Percentiles rank a stretch among this genome's conserved stretches.
phyloP scores from a whole-genome alignment of 2,888 invertebrate species.

The Phalera bucephala region DNA sequence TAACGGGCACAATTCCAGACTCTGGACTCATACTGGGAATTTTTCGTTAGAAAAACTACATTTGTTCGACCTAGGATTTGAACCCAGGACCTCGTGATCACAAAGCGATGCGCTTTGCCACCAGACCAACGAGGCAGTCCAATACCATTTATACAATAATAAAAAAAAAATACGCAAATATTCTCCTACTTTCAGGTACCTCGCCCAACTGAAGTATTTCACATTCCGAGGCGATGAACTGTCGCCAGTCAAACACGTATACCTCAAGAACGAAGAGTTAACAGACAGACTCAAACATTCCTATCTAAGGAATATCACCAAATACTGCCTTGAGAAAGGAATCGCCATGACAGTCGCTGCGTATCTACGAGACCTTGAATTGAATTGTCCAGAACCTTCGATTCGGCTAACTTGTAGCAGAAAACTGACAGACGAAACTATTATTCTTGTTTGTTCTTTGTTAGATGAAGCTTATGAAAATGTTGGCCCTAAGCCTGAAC shows the following conservation, averaged over 20 bases:
- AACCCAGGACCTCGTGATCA: too few relatives aligned
- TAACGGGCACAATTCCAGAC: too few relatives aligned
- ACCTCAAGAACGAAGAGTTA: slow-evolving; percentile 79
- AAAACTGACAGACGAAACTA: slow-evolving; percentile 84
- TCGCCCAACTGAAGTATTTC: slow-evolving; percentile 69
- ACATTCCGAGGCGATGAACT: slow-evolving; percentile 82
- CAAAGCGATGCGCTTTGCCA: too few relatives aligned
- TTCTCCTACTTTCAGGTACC: too few relatives aligned
- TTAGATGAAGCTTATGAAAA: slow-evolving; percentile 69
- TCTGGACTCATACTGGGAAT: too few relatives aligned
- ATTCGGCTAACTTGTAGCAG: slow-evolving; percentile 88
- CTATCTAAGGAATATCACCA: slow-evolving; percentile 84
- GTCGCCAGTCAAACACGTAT: slow-evolving; percentile 90
- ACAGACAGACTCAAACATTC: slow-evolving; percentile 71
- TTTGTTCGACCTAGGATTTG: too few relatives aligned
- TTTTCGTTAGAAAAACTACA: too few relatives aligned
- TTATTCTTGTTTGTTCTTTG: slow-evolving; percentile 64
- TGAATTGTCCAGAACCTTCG: slow-evolving; percentile 86
- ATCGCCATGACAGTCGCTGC: slow-evolving; percentile 87
- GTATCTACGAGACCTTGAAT: slow-evolving; percentile 87
- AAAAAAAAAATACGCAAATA: too few relatives aligned
- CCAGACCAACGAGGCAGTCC: too few relatives aligned
- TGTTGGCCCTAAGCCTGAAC: slow-evolving; percentile 60
- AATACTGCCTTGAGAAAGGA: slow-evolving; percentile 85
- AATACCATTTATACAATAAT: too few relatives aligned